Percentiles rank a stretch among this genome's conserved stretches.
Conservation (phyloP, 2,113 vertebrate genomes). For the Cinclus mexicanus region DNA sequence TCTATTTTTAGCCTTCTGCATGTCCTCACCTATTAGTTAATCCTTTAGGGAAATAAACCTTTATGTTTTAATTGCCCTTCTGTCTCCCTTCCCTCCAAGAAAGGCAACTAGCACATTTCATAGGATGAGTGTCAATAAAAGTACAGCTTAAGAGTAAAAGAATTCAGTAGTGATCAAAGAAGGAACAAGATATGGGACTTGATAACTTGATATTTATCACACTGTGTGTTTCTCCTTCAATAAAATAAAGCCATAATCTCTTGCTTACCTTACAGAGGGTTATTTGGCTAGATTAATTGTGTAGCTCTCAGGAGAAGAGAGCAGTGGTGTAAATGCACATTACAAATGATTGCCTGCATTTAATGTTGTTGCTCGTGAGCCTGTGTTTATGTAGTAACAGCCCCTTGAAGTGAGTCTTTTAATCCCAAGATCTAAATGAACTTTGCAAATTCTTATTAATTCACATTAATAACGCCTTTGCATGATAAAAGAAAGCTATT, state of each 20-base stretch:
- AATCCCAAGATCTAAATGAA: background rate
- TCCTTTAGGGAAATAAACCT: background rate
- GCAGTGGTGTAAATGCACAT: background rate
- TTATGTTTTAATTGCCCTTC: background rate
- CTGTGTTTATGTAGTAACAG: background rate
- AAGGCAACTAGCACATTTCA: background rate
- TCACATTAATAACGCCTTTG: background rate
- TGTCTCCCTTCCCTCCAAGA: background rate
- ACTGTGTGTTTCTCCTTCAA: background rate
- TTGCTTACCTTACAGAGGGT: background rate
- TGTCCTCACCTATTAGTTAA: background rate
- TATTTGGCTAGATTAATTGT: background rate
- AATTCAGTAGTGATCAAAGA: background rate
- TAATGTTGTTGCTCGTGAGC: background rate
- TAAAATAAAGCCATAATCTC: background rate
- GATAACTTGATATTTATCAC: background rate
- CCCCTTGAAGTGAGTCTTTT: background rate
- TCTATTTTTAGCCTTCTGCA: background rate
- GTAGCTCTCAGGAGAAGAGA: background rate
- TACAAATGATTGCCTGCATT: background rate
- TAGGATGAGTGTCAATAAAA: background rate
- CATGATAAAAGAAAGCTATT: background rate
- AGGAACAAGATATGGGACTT: background rate
- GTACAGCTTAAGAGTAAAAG: background rate
- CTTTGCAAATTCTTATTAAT: conserved; percentile 2